Evolutionary conservation across 2,797 vertebrate genomes (phyloP).

Genomic region (Erpetoichthys calabaricus): DNA sequence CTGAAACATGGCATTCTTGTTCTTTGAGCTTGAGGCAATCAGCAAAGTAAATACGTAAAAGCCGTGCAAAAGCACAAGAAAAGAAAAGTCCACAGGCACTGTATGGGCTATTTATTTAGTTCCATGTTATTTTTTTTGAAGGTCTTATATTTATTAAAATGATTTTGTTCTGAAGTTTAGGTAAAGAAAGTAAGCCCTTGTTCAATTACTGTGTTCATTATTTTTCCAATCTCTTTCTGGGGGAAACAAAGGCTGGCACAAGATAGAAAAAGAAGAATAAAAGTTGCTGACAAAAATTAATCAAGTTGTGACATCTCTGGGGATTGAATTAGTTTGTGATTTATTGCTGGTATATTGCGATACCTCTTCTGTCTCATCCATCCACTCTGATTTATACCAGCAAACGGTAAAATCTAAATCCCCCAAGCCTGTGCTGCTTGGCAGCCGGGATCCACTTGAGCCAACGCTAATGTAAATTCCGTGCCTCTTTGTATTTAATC

Average conservation of each 20-base stretch:
- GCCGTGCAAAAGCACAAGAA: too few relatives aligned
- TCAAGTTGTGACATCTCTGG: constrained; percentile 5
- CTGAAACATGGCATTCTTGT: too few relatives aligned
- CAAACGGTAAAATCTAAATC: not conserved
- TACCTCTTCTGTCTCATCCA: constrained; percentile 1
- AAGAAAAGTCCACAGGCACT: too few relatives aligned
- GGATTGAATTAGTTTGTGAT: constrained; percentile 13
- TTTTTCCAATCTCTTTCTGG: not conserved
- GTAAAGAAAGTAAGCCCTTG: not conserved
- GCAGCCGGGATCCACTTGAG: constrained; percentile 19
- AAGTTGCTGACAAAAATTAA: constrained; percentile 12
- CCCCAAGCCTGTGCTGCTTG: not conserved
- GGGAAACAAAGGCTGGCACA: not conserved
- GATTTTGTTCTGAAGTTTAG: not conserved
- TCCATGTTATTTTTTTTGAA: not conserved
- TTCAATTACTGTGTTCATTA: constrained; percentile 3
- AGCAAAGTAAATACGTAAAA: too few relatives aligned
- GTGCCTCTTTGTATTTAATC: too few relatives aligned
- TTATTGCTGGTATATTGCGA: constrained; percentile 6
- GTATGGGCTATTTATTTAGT: not conserved
- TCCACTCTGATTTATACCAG: constrained; percentile 6
- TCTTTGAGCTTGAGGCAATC: too few relatives aligned
- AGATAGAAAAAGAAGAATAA: constrained; percentile 1
- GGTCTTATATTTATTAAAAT: not conserved
- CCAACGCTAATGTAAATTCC: constrained; percentile 16